Evolutionary conservation across 1,140 invertebrate species (phyloP).

Genomic region (Sitobion miscanthi): DNA sequence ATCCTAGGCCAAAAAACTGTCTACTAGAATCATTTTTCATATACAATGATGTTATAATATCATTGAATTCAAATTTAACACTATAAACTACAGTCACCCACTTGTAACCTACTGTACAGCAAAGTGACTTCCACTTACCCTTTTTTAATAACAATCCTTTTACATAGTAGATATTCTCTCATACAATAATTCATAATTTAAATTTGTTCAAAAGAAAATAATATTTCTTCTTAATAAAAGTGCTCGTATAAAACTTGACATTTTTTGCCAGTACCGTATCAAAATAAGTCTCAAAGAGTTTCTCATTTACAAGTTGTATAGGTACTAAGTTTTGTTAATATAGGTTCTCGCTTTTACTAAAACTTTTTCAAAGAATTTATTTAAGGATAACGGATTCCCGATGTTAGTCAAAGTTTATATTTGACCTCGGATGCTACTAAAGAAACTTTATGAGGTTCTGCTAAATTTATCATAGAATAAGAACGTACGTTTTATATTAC

Average conservation of each 20-base stretch:
- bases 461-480: background rate
- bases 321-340: slow-evolving; percentile 21
- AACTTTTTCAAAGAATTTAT: slow-evolving; percentile 33
- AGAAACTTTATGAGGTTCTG: background rate
- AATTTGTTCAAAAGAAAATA: background rate
- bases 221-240: background rate
- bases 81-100: no score
- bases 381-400: background rate
- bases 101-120: no score
- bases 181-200: background rate
- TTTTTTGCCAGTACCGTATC: background rate
- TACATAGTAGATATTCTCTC: background rate
- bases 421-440: background rate
- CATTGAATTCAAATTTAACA: no score
- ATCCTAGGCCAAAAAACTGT: no score
- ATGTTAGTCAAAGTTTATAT: background rate
- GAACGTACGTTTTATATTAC: background rate
- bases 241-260: background rate
- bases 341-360: background rate
- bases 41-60: no score
- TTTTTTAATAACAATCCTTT: background rate
- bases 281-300: background rate
- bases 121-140: no score
- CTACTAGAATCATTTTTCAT: no score
- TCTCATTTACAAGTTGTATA: background rate